These are phyloP conservation scores for Drosophila mettleri DNA, from an alignment of 2,888 invertebrate species.

Conservation along the genomic window DNA sequence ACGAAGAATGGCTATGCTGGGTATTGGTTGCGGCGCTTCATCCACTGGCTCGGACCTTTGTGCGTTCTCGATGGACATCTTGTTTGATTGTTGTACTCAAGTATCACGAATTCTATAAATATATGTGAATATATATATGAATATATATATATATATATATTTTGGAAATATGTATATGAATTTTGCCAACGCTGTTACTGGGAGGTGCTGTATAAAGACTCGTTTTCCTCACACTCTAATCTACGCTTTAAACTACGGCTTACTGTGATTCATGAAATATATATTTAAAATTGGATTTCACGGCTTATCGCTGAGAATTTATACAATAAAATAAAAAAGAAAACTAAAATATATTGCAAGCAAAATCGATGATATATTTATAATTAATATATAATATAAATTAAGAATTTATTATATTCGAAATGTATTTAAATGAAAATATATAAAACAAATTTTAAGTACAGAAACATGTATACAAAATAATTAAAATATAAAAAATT, in stretches of 20 bases:
- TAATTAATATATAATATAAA: no score
- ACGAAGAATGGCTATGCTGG: not conserved
- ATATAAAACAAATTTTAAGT: no score
- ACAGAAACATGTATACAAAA: no score
- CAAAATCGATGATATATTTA: no score
- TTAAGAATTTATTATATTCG: no score
- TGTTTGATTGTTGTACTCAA: not conserved
- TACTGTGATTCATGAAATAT: not conserved
- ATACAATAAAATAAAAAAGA: no score
- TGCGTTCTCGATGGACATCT: not conserved
- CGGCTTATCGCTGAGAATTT: no score
- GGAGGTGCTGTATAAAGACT: not conserved
- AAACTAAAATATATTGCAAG: no score
- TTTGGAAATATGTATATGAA: constrained; percentile 11
- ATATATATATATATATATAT: not conserved
- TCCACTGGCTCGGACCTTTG: not conserved
- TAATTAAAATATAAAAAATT: no score
- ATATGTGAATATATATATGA: not conserved
- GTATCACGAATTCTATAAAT: not conserved
- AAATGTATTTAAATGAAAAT: no score
- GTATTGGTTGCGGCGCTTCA: fast-evolving
- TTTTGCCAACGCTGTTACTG: constrained; percentile 9
- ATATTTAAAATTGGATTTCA: no score
- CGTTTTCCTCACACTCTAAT: not conserved
- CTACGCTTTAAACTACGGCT: not conserved